Conservation (phyloP, 2,888 invertebrate genomes). For the Gonocerus acuteangulatus region DNA sequence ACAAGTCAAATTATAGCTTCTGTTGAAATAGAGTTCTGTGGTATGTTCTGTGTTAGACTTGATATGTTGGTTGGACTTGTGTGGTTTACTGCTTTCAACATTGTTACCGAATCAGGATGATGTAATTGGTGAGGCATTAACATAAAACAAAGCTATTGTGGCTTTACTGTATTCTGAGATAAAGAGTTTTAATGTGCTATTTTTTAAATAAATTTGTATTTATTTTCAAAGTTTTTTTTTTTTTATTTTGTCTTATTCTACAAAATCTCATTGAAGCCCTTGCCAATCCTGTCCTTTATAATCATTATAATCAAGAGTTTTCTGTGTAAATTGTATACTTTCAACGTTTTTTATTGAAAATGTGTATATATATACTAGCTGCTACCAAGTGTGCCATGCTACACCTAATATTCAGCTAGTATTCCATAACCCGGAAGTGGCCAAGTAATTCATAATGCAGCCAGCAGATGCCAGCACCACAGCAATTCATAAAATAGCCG, state of each 20-base stretch:
- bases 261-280: no score
- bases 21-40: neutral
- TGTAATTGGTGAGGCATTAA: conserved; percentile 10
- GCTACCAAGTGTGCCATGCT: no score
- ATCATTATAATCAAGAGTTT: neutral
- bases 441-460: no score
- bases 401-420: no score
- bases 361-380: no score
- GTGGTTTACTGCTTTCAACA: neutral
- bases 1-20: neutral
- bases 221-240: conserved; percentile 1
- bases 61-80: neutral
- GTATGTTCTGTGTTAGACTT: neutral
- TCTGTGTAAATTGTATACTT: no score
- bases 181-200: conserved; percentile 23
- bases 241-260: neutral
- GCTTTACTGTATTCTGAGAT: conserved; percentile 7
- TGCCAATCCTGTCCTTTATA: neutral
- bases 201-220: conserved; percentile 26
- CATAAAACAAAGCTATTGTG: conserved; percentile 11
- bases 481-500: no score
- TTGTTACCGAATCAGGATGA: no score
- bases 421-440: no score
- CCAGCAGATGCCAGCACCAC: no score
- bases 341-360: no score